Percentiles rank a stretch among this genome's conserved stretches.
Conservation (phyloP, 1,140 invertebrate species). For the Cecropterus lyciades region DNA sequence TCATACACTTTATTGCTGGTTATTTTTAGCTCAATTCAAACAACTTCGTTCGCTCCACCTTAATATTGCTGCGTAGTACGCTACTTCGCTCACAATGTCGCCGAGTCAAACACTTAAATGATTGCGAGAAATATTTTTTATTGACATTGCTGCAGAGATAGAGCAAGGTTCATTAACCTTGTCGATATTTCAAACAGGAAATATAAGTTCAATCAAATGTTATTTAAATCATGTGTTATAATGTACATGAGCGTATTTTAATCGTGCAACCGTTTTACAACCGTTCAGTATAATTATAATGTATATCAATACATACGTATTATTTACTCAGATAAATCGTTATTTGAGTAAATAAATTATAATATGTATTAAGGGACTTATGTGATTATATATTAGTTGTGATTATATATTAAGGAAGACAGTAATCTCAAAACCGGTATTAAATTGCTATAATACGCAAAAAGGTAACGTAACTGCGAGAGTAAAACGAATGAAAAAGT, state of each 20-base stretch:
- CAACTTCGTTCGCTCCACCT: not conserved
- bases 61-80: slow-evolving; percentile 19
- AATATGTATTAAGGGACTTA: too few species aligned
- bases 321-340: too few species aligned
- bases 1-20: slow-evolving; percentile 5
- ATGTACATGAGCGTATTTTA: not conserved
- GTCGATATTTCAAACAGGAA: slow-evolving; percentile 8
- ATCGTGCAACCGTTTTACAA: not conserved
- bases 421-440: too few species aligned
- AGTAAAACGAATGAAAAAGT: not conserved
- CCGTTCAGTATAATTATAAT: not conserved
- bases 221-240: not conserved
- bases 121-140: slow-evolving; percentile 18
- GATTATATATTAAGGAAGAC: too few species aligned
- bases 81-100: slow-evolving; percentile 13
- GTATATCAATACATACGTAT: too few species aligned
- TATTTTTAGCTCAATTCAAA: slow-evolving; percentile 22
- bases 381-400: too few species aligned
- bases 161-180: slow-evolving; percentile 6
- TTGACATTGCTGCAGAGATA: slow-evolving; percentile 23
- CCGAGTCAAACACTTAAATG: slow-evolving; percentile 8
- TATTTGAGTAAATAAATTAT: too few species aligned
- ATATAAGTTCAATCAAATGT: not conserved
- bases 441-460: too few species aligned
- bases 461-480: too few species aligned